These are phyloP conservation scores for Mixornis gularis DNA, from an alignment of 2,113 vertebrate genomes.

Conservation along the genomic window DNA sequence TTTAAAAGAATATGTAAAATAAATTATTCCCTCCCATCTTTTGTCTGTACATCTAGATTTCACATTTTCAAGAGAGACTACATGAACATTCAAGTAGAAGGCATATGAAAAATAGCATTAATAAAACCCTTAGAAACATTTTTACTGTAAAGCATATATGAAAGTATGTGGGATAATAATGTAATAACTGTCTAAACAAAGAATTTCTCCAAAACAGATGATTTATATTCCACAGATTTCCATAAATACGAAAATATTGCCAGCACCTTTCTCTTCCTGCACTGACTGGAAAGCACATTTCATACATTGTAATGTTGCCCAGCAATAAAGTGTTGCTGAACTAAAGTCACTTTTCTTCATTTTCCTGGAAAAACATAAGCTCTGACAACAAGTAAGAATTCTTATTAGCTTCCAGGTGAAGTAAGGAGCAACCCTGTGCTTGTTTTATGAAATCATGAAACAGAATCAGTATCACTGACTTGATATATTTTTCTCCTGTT, in stretches of 20 bases:
- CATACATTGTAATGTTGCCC: neutral
- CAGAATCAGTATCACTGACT: slow-evolving; percentile 32
- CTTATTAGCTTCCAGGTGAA: slow-evolving; percentile 46
- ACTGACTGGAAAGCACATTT: neutral
- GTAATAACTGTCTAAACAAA: neutral
- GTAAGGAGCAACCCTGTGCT: neutral
- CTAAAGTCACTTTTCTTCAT: slow-evolving; percentile 56
- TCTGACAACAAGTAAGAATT: slow-evolving; percentile 24
- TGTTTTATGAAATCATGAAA: slow-evolving; percentile 63
- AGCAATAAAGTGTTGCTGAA: slow-evolving; percentile 44
- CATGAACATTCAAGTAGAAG: neutral
- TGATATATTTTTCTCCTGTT: slow-evolving; percentile 39
- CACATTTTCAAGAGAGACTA: neutral
- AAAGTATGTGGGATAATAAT: neutral
- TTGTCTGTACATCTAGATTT: neutral
- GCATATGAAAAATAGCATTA: slow-evolving; percentile 22
- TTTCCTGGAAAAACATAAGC: slow-evolving; percentile 43
- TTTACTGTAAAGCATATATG: neutral
- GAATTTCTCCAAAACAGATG: neutral
- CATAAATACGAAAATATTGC: slow-evolving; percentile 15
- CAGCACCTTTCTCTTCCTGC: neutral
- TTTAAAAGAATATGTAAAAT: neutral
- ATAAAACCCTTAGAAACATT: neutral
- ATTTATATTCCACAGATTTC: slow-evolving; percentile 11
- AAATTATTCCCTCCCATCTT: neutral